Evolutionary conservation across 2,797 vertebrate genomes (phyloP).

Genomic region (Glossophaga mutica): DNA sequence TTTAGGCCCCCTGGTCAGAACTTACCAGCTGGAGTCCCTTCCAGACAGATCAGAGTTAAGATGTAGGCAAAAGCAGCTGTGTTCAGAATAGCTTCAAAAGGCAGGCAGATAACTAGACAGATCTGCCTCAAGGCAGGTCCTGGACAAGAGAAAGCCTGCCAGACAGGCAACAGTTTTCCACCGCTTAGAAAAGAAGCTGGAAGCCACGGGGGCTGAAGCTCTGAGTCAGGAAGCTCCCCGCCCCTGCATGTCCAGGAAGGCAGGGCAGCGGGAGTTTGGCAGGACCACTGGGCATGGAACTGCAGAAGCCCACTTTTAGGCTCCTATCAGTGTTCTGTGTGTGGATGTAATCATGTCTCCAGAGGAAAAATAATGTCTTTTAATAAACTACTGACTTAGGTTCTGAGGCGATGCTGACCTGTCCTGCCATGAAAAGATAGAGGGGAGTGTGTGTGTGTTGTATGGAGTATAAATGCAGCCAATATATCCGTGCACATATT

Average conservation of each 20-base stretch:
- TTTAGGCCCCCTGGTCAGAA: slow-evolving; percentile 67
- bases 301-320: slow-evolving; percentile 24
- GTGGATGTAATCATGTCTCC: slow-evolving; percentile 69
- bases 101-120: slow-evolving; percentile 79
- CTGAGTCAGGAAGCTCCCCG: slow-evolving; percentile 48
- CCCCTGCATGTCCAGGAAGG: slow-evolving; percentile 53
- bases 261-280: slow-evolving; percentile 63
- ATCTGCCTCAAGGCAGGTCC: slow-evolving; percentile 81
- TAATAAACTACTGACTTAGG: slow-evolving; percentile 49
- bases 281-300: slow-evolving; percentile 55
- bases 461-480: background rate
- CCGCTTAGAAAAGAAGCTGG: slow-evolving; percentile 73
- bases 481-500: background rate
- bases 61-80: slow-evolving; percentile 63
- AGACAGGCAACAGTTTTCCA: slow-evolving; percentile 70
- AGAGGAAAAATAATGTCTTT: slow-evolving; percentile 69
- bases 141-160: slow-evolving; percentile 68
- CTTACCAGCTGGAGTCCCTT: slow-evolving; percentile 69
- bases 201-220: slow-evolving; percentile 63
- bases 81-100: slow-evolving; percentile 78
- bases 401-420: background rate
- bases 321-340: slow-evolving; percentile 65
- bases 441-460: background rate
- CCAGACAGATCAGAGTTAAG: slow-evolving; percentile 69
- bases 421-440: slow-evolving; percentile 7